Evolutionary conservation across 2,113 vertebrate genomes (phyloP).

Genomic region (Apteryx mantelli): DNA sequence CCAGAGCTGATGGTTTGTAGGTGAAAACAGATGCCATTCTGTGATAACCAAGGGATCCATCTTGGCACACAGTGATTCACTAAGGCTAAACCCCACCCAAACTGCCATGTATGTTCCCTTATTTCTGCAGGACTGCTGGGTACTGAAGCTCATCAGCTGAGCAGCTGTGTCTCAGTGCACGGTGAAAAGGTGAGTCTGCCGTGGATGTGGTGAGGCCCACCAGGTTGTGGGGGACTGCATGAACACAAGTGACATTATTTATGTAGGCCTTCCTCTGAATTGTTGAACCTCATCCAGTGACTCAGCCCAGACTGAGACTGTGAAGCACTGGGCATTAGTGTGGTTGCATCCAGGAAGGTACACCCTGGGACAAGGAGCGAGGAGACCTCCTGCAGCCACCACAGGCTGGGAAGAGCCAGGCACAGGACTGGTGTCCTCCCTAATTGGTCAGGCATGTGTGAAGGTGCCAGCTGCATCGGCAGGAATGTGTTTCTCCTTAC

Average conservation of each 20-base stretch:
- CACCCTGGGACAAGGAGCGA: neutral
- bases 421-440: neutral
- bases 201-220: neutral
- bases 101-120: neutral
- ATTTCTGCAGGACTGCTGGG: neutral
- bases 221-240: neutral
- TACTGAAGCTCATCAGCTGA: neutral
- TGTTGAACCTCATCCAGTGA: fast-evolving
- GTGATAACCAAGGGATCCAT: fast-evolving
- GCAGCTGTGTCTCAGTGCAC: neutral
- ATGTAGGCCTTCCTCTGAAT: neutral
- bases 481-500: neutral
- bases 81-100: neutral
- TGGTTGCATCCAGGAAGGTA: neutral
- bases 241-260: fast-evolving
- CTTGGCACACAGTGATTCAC: fast-evolving
- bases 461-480: neutral
- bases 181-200: neutral
- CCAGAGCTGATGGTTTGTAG: neutral
- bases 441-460: neutral
- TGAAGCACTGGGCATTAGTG: neutral
- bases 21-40: neutral
- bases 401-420: neutral
- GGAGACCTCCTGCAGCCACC: neutral
- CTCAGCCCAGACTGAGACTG: fast-evolving